Base-by-base conservation (phyloP, 2,888 invertebrate species). In the Chrysotoxum bicinctum region DNA sequence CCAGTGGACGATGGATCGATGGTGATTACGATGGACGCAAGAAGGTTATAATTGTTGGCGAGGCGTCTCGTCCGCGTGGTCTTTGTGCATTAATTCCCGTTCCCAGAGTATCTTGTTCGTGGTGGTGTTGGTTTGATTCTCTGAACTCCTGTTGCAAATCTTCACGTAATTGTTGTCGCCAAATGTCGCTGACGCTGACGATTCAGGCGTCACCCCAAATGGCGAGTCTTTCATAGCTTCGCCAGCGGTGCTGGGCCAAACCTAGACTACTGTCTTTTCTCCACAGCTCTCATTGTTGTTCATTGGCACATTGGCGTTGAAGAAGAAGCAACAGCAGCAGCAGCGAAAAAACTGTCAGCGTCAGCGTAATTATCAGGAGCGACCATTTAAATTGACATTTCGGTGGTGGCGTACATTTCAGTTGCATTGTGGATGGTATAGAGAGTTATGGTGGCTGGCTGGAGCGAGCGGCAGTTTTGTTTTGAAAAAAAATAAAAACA, bases 111-210 rank as follows among this genome's bases (percentile, higher is more conserved):
- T 52, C 52, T 62, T 0, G 10, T 30, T 30, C 4, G 26, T 60
- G 40, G n/a, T 45, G 21, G 32, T 58, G 16, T n/a, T 69, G 48
- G 23, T 9, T 50, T 66, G 66, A 69, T 84, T 79, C 79, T 45
- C 70, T 76, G 76, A 81, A 73, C 81, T 85, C 85, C 85, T 85
- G 81, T 40, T 77, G 85, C 85, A 68, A 85, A 81, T 85, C 85
- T 85, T 85, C 88, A 89, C 88, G 88, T 88, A 88, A 88, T 87
- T 89, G 87, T 88, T 88, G 88, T 88, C 88, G 89, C 88, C 89
- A 88, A 88, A 88, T 88, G 88, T 88, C 84, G 75, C 80, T 68
- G 40, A 19, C 58, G 74, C 77, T 77, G 83, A 80, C 73, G 64
- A 77, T 84, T 74, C 77, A 75, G 87, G 82, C 86, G 86, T 84